Conservation (phyloP, 2,113 vertebrate genomes). For the Syngnathus typhle region DNA sequence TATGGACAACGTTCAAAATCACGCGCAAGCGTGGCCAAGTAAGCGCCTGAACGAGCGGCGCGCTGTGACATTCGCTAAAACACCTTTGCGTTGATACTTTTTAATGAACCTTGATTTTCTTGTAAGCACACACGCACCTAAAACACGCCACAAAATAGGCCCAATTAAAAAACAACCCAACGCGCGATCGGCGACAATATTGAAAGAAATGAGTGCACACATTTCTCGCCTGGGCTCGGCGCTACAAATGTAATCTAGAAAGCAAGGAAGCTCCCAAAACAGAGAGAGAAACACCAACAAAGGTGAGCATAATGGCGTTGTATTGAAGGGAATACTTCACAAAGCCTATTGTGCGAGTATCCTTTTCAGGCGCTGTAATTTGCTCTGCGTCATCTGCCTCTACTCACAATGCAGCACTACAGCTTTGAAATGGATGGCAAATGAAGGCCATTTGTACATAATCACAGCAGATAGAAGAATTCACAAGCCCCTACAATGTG, state of each 20-base stretch:
- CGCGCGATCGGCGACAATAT: conserved; percentile 41
- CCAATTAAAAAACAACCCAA: conserved; percentile 30
- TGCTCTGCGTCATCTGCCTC: conserved; percentile 67
- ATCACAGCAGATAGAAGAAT: conserved; percentile 70
- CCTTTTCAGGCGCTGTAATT: conserved; percentile 72
- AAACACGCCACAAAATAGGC: conserved; percentile 29
- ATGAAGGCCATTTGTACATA: conserved; percentile 76
- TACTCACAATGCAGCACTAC: conserved; percentile 66
- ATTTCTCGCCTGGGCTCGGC: conserved; percentile 29
- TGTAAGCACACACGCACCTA: conserved; percentile 10
- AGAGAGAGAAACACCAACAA: conserved; percentile 68
- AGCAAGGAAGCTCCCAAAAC: conserved; percentile 67
- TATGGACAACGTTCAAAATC: neutral
- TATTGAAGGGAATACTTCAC: conserved; percentile 69
- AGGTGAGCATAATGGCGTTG: conserved; percentile 67
- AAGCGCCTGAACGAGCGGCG: conserved; percentile 3
- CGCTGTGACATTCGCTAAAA: conserved; percentile 4
- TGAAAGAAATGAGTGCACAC: conserved; percentile 35
- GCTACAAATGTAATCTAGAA: conserved; percentile 60
- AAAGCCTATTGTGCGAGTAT: conserved; percentile 71
- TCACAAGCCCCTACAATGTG: conserved; percentile 60
- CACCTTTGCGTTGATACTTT: conserved; percentile 4
- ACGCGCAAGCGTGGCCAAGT: conserved; percentile 2
- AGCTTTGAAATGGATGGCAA: conserved; percentile 72
- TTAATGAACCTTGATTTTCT: conserved; percentile 11